Percentiles rank a stretch among this genome's conserved stretches.
Evolutionary conservation across 2,888 invertebrate genomes (phyloP).

Genomic region (Nysson spinosus): DNA sequence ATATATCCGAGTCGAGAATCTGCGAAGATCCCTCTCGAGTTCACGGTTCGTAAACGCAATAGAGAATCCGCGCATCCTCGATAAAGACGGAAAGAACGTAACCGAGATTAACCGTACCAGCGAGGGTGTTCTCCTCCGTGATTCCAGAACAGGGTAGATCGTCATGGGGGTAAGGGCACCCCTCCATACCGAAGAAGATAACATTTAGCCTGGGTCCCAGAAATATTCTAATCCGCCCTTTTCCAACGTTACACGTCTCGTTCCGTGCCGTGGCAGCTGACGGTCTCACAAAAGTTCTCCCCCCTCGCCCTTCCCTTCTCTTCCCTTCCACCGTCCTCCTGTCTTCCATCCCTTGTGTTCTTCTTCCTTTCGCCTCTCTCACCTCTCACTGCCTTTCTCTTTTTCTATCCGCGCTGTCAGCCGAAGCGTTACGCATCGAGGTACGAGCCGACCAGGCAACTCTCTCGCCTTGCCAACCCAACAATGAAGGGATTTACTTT

Average conservation of each 20-base stretch:
- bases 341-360: background rate
- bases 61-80: slow-evolving; percentile 34
- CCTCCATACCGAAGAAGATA: slow-evolving; percentile 58
- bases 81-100: slow-evolving; percentile 40
- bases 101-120: slow-evolving; percentile 47
- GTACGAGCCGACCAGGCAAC: slow-evolving; percentile 27
- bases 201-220: slow-evolving; percentile 65
- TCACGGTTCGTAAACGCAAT: slow-evolving; percentile 48
- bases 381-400: slow-evolving; percentile 11
- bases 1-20: slow-evolving; percentile 2
- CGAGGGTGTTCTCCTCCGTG: slow-evolving; percentile 11
- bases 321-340: background rate
- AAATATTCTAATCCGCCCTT: slow-evolving; percentile 71
- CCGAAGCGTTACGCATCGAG: slow-evolving; percentile 47
- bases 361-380: slow-evolving; percentile 1
- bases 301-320: background rate
- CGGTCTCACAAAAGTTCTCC: slow-evolving; percentile 68
- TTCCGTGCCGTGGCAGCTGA: slow-evolving; percentile 67
- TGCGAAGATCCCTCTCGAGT: slow-evolving; percentile 4
- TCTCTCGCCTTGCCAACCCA: slow-evolving; percentile 55
- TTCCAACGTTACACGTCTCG: slow-evolving; percentile 63
- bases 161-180: slow-evolving; percentile 29
- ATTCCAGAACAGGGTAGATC: slow-evolving; percentile 33
- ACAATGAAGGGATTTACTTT: slow-evolving; percentile 72
- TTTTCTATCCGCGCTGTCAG: slow-evolving; percentile 29